A percentile compares a stretch with the other conserved stretches of the same genome.
These are phyloP conservation scores for Protophormia terraenovae DNA, from an alignment of 2,888 invertebrate genomes.

Conservation along the genomic window DNA sequence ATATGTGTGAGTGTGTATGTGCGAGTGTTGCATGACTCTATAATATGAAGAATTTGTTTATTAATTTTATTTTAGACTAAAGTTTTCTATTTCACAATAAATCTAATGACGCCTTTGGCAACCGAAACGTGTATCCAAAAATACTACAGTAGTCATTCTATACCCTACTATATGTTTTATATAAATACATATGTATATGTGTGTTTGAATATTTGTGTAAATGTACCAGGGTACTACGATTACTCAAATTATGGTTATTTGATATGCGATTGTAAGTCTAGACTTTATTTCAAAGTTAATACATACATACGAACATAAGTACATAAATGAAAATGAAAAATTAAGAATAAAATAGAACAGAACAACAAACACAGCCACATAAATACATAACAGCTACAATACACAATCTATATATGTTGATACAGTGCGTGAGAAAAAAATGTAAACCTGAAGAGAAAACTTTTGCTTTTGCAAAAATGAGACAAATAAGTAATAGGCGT, in stretches of 20 bases:
- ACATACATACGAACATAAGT: no score
- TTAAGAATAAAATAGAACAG: conserved; percentile 44
- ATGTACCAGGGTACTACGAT: conserved; percentile 46
- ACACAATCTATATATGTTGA: neutral
- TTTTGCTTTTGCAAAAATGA: no score
- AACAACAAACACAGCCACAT: neutral
- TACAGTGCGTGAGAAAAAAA: conserved; percentile 45
- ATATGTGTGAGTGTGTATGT: neutral
- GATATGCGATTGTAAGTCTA: conserved; percentile 75
- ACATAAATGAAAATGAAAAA: conserved; percentile 40
- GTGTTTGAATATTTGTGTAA: conserved; percentile 10
- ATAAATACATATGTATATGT: neutral
- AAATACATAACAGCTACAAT: neutral
- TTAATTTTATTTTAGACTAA: conserved; percentile 9
- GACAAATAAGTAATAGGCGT: no score
- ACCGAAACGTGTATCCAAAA: conserved; percentile 46
- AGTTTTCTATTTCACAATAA: conserved; percentile 56
- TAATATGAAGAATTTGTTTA: neutral
- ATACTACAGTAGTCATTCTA: conserved; percentile 44
- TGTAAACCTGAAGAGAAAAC: neutral
- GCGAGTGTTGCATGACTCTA: neutral
- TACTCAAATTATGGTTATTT: conserved; percentile 70
- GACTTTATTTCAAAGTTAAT: conserved; percentile 74
- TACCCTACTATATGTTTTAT: neutral
- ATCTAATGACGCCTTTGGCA: conserved; percentile 62